phyloP scores from a whole-genome alignment of 2,113 vertebrate genomes.

The Chionomys nivalis region DNA sequence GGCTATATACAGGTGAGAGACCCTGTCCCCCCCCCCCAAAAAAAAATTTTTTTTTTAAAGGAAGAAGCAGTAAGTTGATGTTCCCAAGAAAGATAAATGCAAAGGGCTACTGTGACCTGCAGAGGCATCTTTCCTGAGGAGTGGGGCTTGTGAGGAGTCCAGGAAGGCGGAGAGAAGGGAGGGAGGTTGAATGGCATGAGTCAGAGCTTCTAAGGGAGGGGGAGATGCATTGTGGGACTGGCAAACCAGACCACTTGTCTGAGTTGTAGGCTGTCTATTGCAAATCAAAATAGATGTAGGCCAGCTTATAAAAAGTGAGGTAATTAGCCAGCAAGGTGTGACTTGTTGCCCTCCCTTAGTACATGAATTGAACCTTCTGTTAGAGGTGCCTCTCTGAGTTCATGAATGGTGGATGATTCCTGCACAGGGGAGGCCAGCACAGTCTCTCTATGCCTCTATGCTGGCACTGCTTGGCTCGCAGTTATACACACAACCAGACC shows the following conservation, averaged over 20 bases:
- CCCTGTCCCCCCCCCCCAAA: not conserved
- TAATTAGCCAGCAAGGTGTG: not conserved
- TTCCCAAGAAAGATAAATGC: not conserved
- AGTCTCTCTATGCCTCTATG: not conserved
- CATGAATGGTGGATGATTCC: not conserved
- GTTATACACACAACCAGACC: not conserved
- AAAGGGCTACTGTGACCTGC: not conserved
- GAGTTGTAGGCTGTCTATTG: not conserved
- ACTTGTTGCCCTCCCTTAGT: slow-evolving; percentile 15
- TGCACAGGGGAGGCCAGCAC: not conserved
- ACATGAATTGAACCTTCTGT: not conserved
- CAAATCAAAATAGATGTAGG: slow-evolving; percentile 33
- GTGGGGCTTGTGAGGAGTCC: not conserved
- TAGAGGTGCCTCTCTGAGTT: not conserved
- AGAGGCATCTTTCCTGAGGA: not conserved
- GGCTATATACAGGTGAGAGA: not conserved
- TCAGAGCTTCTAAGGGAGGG: not conserved
- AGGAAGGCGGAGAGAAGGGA: not conserved
- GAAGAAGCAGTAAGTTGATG: not conserved
- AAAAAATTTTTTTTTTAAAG: not conserved
- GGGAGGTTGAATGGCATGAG: accelerated
- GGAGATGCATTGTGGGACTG: not conserved
- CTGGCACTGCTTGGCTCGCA: not conserved
- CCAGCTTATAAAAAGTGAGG: not conserved
- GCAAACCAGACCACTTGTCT: not conserved